A percentile compares a stretch with the other conserved stretches of the same genome.
Conservation (phyloP, 2,888 invertebrate genomes). For the Lysandra bellargus region DNA sequence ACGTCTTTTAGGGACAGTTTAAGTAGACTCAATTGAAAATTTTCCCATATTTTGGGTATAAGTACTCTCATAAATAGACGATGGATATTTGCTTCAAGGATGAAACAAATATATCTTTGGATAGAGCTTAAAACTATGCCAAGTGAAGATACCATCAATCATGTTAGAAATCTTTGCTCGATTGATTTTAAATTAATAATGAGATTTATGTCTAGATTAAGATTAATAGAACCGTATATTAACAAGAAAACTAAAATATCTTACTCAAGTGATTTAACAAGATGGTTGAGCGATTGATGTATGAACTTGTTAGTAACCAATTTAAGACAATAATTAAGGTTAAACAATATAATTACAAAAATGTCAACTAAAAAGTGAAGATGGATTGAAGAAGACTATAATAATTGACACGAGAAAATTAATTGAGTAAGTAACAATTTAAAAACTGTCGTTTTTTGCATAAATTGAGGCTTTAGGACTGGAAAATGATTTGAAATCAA, state of each 20-base stretch:
- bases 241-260: conserved; percentile 7
- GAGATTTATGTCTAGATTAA: background rate
- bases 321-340: background rate
- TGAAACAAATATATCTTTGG: background rate
- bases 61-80: background rate
- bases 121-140: background rate
- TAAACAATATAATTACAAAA: background rate
- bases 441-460: too few relatives aligned
- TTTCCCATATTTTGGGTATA: background rate
- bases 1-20: background rate
- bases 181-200: conserved; percentile 4
- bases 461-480: too few relatives aligned
- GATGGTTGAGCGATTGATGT: background rate
- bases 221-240: background rate
- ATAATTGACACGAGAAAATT: too few relatives aligned
- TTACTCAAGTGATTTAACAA: conserved; percentile 3
- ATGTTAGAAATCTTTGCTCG: background rate
- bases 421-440: too few relatives aligned
- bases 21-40: background rate
- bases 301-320: background rate
- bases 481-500: too few relatives aligned
- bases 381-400: background rate
- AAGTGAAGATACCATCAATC: background rate
- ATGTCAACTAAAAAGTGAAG: background rate
- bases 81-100: background rate